A percentile compares a stretch with the other conserved stretches of the same genome.
These are phyloP conservation scores for Apotomis turbidana DNA, from an alignment of 2,888 invertebrate genomes.

Conservation along the genomic window DNA sequence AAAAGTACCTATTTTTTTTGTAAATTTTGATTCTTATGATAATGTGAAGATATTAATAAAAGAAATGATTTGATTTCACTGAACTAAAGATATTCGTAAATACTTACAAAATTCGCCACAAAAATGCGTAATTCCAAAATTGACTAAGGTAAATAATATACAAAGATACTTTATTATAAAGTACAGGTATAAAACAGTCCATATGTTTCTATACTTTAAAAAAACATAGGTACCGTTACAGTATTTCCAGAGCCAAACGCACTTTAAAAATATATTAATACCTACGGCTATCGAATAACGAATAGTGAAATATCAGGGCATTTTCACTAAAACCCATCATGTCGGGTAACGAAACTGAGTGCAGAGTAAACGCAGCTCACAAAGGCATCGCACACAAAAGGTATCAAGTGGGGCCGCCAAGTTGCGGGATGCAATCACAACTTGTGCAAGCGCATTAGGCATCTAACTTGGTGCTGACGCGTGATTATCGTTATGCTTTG, in stretches of 20 bases:
- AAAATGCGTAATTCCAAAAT: too few relatives aligned
- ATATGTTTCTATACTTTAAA: too few relatives aligned
- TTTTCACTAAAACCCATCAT: slow-evolving; percentile 22
- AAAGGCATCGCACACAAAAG: slow-evolving; percentile 71
- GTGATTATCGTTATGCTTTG: slow-evolving; percentile 26
- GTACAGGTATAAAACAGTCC: too few relatives aligned
- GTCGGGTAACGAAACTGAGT: slow-evolving; percentile 48
- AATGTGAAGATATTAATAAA: too few relatives aligned
- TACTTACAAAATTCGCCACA: too few relatives aligned
- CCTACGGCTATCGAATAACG: not conserved
- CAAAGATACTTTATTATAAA: too few relatives aligned
- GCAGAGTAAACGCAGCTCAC: slow-evolving; percentile 64
- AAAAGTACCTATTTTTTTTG: too few relatives aligned
- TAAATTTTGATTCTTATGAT: too few relatives aligned
- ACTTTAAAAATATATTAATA: not conserved
- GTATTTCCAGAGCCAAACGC: not conserved
- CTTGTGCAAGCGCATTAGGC: slow-evolving; percentile 52
- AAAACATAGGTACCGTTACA: too few relatives aligned
- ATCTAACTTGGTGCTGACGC: slow-evolving; percentile 22
- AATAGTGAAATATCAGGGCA: slow-evolving; percentile 11
- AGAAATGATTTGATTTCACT: too few relatives aligned
- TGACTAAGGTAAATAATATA: too few relatives aligned
- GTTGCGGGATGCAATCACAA: slow-evolving; percentile 76
- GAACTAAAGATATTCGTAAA: too few relatives aligned
- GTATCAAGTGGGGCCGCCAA: slow-evolving; percentile 65